phyloP scores from a whole-genome alignment of 2,113 vertebrate species.

The Mixornis gularis region DNA sequence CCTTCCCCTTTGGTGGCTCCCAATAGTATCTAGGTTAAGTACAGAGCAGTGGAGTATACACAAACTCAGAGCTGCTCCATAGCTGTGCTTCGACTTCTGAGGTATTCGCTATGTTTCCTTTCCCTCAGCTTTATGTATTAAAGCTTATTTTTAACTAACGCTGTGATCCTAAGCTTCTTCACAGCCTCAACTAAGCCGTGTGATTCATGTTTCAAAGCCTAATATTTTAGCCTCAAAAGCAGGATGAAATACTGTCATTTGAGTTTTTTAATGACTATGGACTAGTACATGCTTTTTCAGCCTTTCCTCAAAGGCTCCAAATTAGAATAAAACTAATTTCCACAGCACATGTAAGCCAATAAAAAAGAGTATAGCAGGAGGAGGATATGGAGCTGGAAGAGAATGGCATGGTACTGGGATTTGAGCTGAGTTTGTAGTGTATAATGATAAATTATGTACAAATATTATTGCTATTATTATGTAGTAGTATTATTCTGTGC shows the following conservation, averaged over 20 bases:
- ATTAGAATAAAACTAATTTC: constrained; percentile 66
- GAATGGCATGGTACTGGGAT: not conserved
- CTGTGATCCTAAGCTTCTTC: constrained; percentile 49
- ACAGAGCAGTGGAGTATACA: not conserved
- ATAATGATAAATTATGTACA: constrained; percentile 56
- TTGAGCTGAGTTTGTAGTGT: constrained; percentile 36
- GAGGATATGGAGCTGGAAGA: constrained; percentile 29
- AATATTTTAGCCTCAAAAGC: constrained; percentile 53
- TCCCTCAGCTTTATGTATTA: constrained; percentile 41
- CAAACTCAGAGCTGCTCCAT: not conserved
- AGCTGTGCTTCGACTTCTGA: not conserved
- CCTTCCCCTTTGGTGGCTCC: not conserved
- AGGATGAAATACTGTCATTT: constrained; percentile 62
- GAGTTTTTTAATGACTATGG: constrained; percentile 53
- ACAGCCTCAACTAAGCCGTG: constrained; percentile 37
- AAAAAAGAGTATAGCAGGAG: constrained; percentile 36
- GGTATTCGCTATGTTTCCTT: not conserved
- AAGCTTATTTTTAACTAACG: constrained; percentile 60
- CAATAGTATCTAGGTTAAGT: not conserved
- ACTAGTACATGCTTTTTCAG: constrained; percentile 44
- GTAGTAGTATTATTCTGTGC: constrained; percentile 3
- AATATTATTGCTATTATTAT: constrained; percentile 54
- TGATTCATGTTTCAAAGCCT: constrained; percentile 44
- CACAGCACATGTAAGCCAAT: constrained; percentile 44
- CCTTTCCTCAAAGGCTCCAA: constrained; percentile 52